Base-by-base conservation (phyloP, 2,113 vertebrate species). In the Trogon melanurus region DNA sequence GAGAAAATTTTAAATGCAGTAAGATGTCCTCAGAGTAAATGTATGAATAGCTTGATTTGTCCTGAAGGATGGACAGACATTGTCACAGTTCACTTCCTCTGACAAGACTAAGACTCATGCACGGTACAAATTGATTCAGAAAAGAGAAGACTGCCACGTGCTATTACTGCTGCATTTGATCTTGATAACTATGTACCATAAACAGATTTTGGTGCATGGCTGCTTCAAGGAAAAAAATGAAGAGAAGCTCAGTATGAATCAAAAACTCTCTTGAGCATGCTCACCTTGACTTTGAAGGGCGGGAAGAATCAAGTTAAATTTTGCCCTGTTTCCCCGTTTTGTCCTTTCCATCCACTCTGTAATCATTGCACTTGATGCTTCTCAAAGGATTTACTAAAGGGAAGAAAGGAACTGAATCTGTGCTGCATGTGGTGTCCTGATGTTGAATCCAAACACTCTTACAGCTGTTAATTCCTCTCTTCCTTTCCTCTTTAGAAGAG, bases 51-150 rank as follows among this genome's bases (percentile, higher is more conserved):
- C 27, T 88, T 91, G 91, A 89, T 95, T 95, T 85, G 72, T 87
- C 88, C 45, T 91, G 95, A 95, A 95, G 86, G 92, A 95, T 96
- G 93, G 87, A 85, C 91, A 91, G 86, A 84, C 58, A 44, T 74
- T 86, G 92, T 74, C 78, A 94, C 85, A 91, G 88, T 93, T 97
- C 91, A 93, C 94, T 96, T 90, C 86, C 95, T 95, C 93, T 92
- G 92, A 95, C 89, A 94, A 62, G 72, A 70, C 71, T 88, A 84
- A 89, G 79, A 74, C 56, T 92, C 81, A 69, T 58, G 56, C 79
- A 71, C 54, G 67, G 86, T 73, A 94, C 60, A 85, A 95, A 96
- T 36, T 93, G 89, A 87, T 75, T 95, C 89, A 60, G 71, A 82
- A 96, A 96, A 93, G 71, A 85, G 81, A 95, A 94, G 84, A 70